A percentile compares a stretch with the other conserved stretches of the same genome.
Evolutionary conservation across 2,888 invertebrate genomes (phyloP).

Genomic region (Acleris cristana): DNA sequence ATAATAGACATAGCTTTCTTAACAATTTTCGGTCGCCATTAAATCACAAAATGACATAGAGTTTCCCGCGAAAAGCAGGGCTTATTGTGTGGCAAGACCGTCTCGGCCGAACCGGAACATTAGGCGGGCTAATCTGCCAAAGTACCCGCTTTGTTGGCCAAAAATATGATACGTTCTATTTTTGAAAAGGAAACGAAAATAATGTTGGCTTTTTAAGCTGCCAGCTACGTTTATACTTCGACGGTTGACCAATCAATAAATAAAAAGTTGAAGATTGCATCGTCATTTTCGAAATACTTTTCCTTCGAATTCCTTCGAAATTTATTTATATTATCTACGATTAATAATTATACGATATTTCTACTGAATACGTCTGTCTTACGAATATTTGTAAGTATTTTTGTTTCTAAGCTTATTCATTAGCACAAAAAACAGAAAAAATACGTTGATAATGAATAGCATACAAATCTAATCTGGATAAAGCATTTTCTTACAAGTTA

Average conservation of each 20-base stretch:
- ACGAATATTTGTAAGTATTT: too few relatives aligned
- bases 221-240: not conserved
- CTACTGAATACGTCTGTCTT: too few relatives aligned
- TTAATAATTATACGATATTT: too few relatives aligned
- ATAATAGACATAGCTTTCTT: too few relatives aligned
- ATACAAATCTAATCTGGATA: constrained; percentile 20
- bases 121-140: constrained; percentile 66
- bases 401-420: too few relatives aligned
- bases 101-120: constrained; percentile 58
- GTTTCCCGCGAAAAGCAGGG: constrained; percentile 49
- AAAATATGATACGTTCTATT: constrained; percentile 43
- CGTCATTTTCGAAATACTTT: too few relatives aligned
- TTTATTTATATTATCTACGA: too few relatives aligned
- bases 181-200: constrained; percentile 26
- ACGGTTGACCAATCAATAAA: not conserved
- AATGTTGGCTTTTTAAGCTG: constrained; percentile 11
- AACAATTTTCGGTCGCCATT: constrained; percentile 49
- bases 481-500: constrained; percentile 29
- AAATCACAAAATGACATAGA: constrained; percentile 57
- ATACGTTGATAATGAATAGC: constrained; percentile 14
- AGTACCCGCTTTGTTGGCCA: constrained; percentile 62
- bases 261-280: too few relatives aligned
- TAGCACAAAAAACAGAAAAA: not conserved
- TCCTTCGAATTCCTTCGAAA: too few relatives aligned
- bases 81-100: constrained; percentile 50